Base-by-base conservation (phyloP, 2,797 vertebrate genomes). In the Sebastes taczanowskii region DNA sequence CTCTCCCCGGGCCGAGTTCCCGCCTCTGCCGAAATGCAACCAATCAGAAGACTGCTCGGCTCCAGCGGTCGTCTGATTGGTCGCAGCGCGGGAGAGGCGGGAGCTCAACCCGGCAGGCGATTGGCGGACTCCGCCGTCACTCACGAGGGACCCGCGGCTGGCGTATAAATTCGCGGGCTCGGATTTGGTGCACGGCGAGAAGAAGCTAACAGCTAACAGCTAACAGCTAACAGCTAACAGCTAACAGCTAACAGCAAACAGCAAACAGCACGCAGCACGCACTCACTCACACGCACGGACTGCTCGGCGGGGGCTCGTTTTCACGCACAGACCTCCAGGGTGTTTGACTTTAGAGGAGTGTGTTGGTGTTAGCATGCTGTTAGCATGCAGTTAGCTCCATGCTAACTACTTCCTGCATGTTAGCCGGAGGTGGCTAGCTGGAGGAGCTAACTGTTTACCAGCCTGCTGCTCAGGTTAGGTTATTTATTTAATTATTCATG, bases 401-500 rank as follows among this genome's bases (percentile, higher is more conserved):
- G 83, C 60, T 78, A 80, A 42, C 65, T 16, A 58, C 82, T 85
- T 78, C 84, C 82, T 78, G 80, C 53, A 49, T 29, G 71, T 73
- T 85, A 76, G 72, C 78, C 10, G 58, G 65, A 61, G 13, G 61
- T 8, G 70, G 90, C 86, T 92, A 90, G 62, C 59, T 30, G 23
- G 1, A 25, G 46, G 18, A 81, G 89, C 92, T 91, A 92, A 89
- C 80, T 82, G 83, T 89, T 82, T 85, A 79, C 76, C 55, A 74
- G 59, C 65, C 30, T 60, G 29, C 29, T 30, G 29, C 32, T 70
- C 2, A 38, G 32, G 61, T 29, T 10, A 4, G 34, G 30, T 30
- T 30, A 30, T 30, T 30, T 2, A 30, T 30, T 71, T 35, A 86
- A 69, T 86, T 84, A 87, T 87, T 90, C 74, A 89, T 81, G 80